These are phyloP conservation scores for Keiferia lycopersicella DNA, from an alignment of 2,888 invertebrate genomes.

Conservation along the genomic window DNA sequence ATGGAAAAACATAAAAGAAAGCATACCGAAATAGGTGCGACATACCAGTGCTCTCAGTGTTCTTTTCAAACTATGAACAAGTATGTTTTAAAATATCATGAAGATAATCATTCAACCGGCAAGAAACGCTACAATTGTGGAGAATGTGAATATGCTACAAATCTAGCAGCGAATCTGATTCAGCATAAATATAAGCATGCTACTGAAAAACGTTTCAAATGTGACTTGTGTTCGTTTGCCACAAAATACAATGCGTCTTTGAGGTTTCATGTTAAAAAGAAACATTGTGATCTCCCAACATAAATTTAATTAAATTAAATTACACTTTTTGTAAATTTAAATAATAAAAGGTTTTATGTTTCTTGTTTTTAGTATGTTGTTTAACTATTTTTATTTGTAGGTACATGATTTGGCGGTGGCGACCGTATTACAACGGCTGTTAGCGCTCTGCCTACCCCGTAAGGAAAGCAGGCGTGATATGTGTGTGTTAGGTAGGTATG, in stretches of 20 bases:
- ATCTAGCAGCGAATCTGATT: constrained; percentile 68
- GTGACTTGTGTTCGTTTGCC: constrained; percentile 73
- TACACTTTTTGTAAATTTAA: constrained; percentile 39
- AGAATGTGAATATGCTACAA: constrained; percentile 71
- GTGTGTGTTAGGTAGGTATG: too few species aligned
- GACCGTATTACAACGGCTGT: too few species aligned
- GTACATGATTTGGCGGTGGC: too few species aligned
- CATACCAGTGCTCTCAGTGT: constrained; percentile 66
- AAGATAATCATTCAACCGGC: constrained; percentile 69
- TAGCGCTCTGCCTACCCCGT: too few species aligned
- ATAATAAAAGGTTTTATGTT: constrained; percentile 56
- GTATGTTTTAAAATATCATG: constrained; percentile 69
- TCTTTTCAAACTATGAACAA: constrained; percentile 75
- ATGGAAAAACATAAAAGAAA: constrained; percentile 68
- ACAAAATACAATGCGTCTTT: constrained; percentile 74
- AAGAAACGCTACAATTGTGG: constrained; percentile 66
- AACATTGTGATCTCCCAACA: constrained; percentile 75
- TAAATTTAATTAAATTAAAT: constrained; percentile 32
- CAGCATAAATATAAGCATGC: constrained; percentile 76
- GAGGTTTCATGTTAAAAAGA: constrained; percentile 72
- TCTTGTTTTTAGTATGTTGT: constrained; percentile 34
- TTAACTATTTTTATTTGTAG: neutral
- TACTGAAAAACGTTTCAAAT: constrained; percentile 69
- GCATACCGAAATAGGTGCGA: constrained; percentile 63
- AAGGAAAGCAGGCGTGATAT: too few species aligned